Percentiles rank a stretch among this genome's conserved stretches.
Evolutionary conservation across 2,888 invertebrate genomes (phyloP).

Genomic region (Bugula neritina): DNA sequence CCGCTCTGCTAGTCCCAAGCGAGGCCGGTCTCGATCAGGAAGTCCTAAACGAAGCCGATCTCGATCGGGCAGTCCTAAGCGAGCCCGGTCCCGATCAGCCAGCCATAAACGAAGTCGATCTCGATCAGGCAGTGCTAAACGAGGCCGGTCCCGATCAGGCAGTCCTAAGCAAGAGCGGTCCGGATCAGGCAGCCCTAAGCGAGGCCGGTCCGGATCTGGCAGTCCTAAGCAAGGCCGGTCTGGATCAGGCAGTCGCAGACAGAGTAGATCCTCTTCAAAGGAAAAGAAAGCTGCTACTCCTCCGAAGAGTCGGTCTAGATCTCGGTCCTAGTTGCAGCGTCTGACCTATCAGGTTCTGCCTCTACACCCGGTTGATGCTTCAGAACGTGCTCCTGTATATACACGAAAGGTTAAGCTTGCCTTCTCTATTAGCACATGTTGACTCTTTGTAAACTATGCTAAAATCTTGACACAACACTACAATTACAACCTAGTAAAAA

Average conservation of each 20-base stretch:
- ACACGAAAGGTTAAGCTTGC: neutral
- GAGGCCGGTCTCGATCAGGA: neutral
- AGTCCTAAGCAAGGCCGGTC: neutral
- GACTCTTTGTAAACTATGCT: too few relatives aligned
- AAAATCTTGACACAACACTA: too few relatives aligned
- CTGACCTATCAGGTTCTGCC: neutral
- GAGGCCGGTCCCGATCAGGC: neutral
- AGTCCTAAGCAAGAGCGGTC: neutral
- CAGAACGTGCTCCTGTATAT: neutral
- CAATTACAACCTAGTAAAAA: too few relatives aligned
- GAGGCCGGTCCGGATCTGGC: neutral
- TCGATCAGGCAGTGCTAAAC: neutral
- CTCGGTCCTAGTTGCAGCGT: neutral
- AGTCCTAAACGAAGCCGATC: neutral
- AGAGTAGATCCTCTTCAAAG: neutral
- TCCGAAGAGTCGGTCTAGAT: neutral
- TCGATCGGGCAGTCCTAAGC: neutral
- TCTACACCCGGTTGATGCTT: neutral
- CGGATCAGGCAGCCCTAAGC: neutral
- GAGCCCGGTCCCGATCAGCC: neutral
- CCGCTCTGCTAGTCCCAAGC: neutral
- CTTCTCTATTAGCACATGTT: too few relatives aligned
- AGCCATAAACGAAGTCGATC: neutral
- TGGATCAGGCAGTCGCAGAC: neutral
- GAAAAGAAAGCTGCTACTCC: neutral